phyloP scores from a whole-genome alignment of 2,113 vertebrate genomes.

The Microcebus jonahi region DNA sequence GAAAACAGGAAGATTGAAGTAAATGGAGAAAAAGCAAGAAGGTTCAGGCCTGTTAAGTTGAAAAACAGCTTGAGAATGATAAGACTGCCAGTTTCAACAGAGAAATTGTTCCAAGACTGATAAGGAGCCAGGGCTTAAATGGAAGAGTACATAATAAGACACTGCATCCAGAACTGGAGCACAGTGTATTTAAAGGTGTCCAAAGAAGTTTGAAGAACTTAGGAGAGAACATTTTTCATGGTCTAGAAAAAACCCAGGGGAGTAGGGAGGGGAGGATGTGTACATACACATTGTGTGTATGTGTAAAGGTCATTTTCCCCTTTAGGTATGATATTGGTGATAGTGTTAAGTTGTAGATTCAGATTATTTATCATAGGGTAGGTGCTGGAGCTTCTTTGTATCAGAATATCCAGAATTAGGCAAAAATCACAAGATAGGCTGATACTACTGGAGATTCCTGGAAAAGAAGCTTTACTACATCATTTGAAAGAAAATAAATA shows the following conservation, averaged over 20 bases:
- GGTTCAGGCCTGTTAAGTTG: conserved; percentile 20
- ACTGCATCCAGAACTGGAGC: background rate
- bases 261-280: background rate
- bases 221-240: conserved; percentile 9
- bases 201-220: conserved; percentile 29
- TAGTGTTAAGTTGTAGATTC: background rate
- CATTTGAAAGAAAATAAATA: conserved; percentile 50
- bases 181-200: background rate
- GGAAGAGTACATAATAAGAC: conserved; percentile 14
- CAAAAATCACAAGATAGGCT: background rate
- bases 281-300: background rate
- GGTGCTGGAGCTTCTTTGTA: background rate
- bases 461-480: background rate
- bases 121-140: conserved; percentile 42
- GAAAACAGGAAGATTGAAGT: conserved; percentile 47
- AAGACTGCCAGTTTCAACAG: conserved; percentile 45
- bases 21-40: conserved; percentile 37
- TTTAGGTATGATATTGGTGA: background rate
- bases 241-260: conserved; percentile 19
- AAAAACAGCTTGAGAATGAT: conserved; percentile 54
- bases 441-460: background rate
- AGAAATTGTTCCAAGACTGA: conserved; percentile 35
- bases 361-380: background rate
- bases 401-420: conserved; percentile 2
- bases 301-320: background rate